Conservation (phyloP, 2,113 vertebrate genomes). For the Antigone vipio region DNA sequence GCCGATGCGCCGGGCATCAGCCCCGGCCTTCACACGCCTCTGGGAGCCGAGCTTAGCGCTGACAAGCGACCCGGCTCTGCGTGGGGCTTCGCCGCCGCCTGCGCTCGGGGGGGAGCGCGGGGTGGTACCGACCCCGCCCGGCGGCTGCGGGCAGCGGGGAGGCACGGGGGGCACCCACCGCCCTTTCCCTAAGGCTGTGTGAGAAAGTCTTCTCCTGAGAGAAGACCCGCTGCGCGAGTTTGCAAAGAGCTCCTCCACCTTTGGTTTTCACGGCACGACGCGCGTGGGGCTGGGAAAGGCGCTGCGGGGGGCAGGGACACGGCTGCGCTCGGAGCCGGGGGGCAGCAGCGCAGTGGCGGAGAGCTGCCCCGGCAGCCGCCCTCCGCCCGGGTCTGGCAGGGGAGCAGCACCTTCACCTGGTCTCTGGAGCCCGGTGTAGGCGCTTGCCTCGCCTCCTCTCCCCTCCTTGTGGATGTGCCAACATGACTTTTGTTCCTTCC, state of each 20-base stretch:
- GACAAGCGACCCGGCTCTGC: not conserved
- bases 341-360: not conserved
- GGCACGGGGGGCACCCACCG: not conserved
- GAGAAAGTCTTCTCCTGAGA: no score
- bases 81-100: not conserved
- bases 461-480: not conserved
- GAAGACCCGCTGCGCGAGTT: not conserved
- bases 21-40: not conserved
- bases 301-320: not conserved
- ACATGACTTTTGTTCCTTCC: not conserved
- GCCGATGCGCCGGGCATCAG: not conserved
- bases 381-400: not conserved
- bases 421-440: not conserved
- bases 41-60: not conserved
- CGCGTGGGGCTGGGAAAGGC: not conserved
- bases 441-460: not conserved
- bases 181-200: no score
- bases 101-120: not conserved
- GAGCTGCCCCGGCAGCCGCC: not conserved
- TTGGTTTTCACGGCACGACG: not conserved
- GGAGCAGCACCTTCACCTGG: not conserved
- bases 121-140: not conserved
- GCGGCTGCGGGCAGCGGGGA: not conserved
- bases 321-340: not conserved
- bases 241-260: not conserved